Evolutionary conservation across 2,113 vertebrate genomes (phyloP), one percentile per base, ranked within the genome.

Genomic region (Helogale parvula): DNA sequence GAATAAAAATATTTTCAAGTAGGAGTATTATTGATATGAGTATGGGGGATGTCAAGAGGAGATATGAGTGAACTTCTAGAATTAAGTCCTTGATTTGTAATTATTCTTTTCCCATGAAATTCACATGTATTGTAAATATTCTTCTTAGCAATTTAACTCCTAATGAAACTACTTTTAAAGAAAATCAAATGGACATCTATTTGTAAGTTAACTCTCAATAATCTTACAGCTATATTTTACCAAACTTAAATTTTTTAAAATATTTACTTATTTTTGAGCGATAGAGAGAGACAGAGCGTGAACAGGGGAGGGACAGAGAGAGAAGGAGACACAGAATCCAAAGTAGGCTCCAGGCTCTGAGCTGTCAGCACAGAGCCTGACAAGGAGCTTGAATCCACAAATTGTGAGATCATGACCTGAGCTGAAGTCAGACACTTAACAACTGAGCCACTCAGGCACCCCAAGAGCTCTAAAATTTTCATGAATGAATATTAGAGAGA

Each of bases 141-240:
- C 4, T 35, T 82, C 79, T 66, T 29, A 12, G 3, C 25, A 68
- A 68, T 27, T 66, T 3, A 11, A 65, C 25, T 77, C 80, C 50
- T 45, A 85, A 52, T 60, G n/a, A 88, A 80, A 66, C 2, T 54
- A 54, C 45, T 35, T 76, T 89, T 90, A 74, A 72, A 79, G 15
- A 1, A 33, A 91, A 29, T 2, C 45, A 12, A 66, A 35, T 35
- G 16, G 15, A 71, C 2, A 72, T 71, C 14, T 16, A 11, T 17
- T 68, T 83, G 1, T 54, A 50, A 50, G 50, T 50, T 13, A 50
- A 14, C 14, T 50, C 50, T 50, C 45, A 47, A 47, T 50, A 50
- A 50, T 50, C 50, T 50, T 50, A 50, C 1, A 50, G 50, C 50
- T 50, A 13, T 13, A 50, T 14, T 47, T 47, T 47, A 50, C 14